Conservation (phyloP, 2,113 vertebrate genomes). For the Cyprinodon brontotheroides region DNA sequence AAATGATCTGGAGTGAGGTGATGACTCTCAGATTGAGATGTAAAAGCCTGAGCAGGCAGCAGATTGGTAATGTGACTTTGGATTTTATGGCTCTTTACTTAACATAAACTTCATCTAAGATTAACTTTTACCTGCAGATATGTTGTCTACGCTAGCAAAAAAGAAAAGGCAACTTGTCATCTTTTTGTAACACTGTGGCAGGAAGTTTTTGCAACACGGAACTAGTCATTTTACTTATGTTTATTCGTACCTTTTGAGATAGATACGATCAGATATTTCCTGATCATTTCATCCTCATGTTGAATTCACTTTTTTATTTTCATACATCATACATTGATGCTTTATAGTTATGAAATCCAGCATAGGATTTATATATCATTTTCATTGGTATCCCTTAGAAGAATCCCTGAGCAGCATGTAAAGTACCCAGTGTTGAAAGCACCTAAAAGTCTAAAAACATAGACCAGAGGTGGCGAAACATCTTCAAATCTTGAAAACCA, state of each 20-base stretch:
- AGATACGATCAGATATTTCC: not conserved
- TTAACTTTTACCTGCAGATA: conserved; percentile 71
- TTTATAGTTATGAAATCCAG: too few species aligned
- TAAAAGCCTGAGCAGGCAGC: conserved; percentile 12
- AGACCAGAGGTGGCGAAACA: too few species aligned
- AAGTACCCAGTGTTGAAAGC: not conserved
- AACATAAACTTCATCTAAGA: conserved; percentile 74
- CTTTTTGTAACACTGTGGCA: conserved; percentile 10
- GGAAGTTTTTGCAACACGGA: not conserved
- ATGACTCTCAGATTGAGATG: conserved; percentile 21
- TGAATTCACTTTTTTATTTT: not conserved
- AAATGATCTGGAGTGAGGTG: not conserved
- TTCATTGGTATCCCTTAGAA: not conserved
- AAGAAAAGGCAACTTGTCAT: conserved; percentile 23
- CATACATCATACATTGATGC: too few species aligned
- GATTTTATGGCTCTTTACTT: conserved; percentile 68
- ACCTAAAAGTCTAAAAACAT: too few species aligned
- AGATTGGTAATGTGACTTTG: conserved; percentile 37
- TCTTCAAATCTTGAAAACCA: not conserved
- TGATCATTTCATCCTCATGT: not conserved
- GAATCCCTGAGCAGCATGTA: not conserved
- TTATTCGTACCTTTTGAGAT: not conserved
- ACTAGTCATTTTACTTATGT: not conserved
- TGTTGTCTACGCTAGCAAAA: conserved; percentile 70
- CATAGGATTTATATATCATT: not conserved